These are phyloP conservation scores for Helogale parvula DNA, from an alignment of 2,113 vertebrate genomes.

Conservation along the genomic window DNA sequence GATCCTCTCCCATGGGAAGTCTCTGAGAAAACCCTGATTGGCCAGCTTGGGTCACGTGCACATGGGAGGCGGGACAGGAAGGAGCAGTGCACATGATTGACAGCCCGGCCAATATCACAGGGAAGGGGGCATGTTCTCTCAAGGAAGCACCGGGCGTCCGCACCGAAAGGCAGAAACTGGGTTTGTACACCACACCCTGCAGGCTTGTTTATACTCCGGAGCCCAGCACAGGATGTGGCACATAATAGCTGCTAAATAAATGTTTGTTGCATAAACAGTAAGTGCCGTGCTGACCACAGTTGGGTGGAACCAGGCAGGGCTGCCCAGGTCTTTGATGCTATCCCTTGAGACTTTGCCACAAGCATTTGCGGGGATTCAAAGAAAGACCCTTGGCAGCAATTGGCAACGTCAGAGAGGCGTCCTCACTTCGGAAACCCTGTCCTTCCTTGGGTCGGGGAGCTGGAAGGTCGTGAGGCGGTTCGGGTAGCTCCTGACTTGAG, in stretches of 20 bases:
- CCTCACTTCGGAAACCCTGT: rapidly evolving
- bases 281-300: not conserved
- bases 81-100: not conserved
- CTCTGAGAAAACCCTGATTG: not conserved
- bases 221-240: not conserved
- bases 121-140: not conserved
- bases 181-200: rapidly evolving
- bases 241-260: not conserved
- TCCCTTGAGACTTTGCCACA: not conserved
- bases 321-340: not conserved
- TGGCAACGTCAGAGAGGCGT: not conserved
- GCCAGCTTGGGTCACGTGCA: not conserved
- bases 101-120: not conserved
- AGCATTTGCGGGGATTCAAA: not conserved
- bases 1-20: too few species aligned
- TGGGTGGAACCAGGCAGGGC: not conserved
- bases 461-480: not conserved
- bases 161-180: not conserved
- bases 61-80: not conserved
- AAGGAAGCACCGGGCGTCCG: not conserved
- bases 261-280: not conserved
- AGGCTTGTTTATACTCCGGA: not conserved
- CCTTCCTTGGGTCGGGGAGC: not conserved
- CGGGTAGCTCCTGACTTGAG: not conserved
- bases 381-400: not conserved